Evolutionary conservation across 1,140 invertebrate species (phyloP), one percentile per base, ranked within the genome.

Genomic region (Drosophila bifasciata): DNA sequence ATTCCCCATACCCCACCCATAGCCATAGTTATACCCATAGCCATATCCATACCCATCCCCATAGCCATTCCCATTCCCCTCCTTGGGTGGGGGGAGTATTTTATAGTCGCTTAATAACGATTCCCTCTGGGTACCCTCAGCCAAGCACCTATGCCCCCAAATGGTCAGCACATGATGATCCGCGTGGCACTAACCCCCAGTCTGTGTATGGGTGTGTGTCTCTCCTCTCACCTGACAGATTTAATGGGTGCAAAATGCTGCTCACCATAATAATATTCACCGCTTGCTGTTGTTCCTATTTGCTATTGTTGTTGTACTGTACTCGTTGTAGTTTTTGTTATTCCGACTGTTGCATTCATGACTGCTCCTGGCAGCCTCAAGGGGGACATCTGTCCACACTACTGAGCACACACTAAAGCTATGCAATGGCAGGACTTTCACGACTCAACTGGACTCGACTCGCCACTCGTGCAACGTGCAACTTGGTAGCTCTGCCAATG

Each of bases 161-260:
- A 41, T 48, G 50, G 17, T 17, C 13, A 36, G 36, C 39, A 44
- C 44, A 63, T 63, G 50, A 36, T 39, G 49, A 64, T 55, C 63
- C 56, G 51, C 60, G 60, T 36, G 60, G 25, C 61, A 59, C 21
- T 40, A 39, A 40, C 25, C 41, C 23, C 15, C 13, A 16, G 7
- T 28, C 19, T 39, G 17, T 23, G 19, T 41, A 15, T 28, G 9
- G 44, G 45, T 46, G 17, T 28, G 11, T 40, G 51, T 40, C 36
- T 40, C 11, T 16, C 46, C 66, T 46, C 19, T 46, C 19, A 63
- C 55, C 68, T 73, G 80, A 70, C 81, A 85, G 73, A 77, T 80
- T 79, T 74, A 86, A 79, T 80, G 76, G 73, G 68, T 76, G 58
- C 62, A 67, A 79, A 84, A 73, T 74, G 69, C 50, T 76, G 76